phyloP scores from a whole-genome alignment of 2,113 vertebrate genomes.

The Nycticorax nycticorax region DNA sequence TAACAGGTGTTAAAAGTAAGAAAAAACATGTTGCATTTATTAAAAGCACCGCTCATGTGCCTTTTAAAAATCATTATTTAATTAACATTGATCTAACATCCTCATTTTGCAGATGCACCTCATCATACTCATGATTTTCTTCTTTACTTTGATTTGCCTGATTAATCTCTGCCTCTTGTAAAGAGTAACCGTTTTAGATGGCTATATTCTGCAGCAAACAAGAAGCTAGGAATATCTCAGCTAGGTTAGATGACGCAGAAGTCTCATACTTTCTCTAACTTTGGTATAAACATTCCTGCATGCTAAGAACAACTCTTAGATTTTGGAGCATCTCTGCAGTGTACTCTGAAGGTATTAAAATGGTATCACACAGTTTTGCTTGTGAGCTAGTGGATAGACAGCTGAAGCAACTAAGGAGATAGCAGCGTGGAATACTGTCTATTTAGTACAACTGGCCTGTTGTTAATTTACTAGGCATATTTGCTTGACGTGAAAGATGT shows the following conservation, averaged over 20 bases:
- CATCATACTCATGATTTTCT: not conserved
- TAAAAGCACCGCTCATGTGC: not conserved
- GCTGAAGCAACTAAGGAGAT: not conserved
- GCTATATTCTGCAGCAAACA: not conserved
- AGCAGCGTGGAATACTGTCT: not conserved
- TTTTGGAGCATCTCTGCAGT: not conserved
- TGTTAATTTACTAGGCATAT: not conserved
- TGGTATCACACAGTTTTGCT: not conserved
- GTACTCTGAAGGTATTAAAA: not conserved
- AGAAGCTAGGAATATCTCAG: not conserved
- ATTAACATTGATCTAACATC: not conserved
- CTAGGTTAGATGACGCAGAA: not conserved
- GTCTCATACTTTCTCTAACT: not conserved
- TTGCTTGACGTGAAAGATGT: not conserved
- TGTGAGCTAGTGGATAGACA: not conserved
- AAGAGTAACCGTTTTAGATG: not conserved
- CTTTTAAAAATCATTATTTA: not conserved
- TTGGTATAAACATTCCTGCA: not conserved
- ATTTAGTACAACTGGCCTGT: not conserved
- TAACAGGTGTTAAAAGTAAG: not conserved
- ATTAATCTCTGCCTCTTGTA: not conserved
- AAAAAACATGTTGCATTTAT: not conserved
- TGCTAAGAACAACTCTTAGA: not conserved
- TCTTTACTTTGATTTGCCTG: slow-evolving; percentile 40
- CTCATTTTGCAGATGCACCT: not conserved